Evolutionary conservation across 1,140 invertebrate genomes (phyloP).

Genomic region (Elysia chlorotica): DNA sequence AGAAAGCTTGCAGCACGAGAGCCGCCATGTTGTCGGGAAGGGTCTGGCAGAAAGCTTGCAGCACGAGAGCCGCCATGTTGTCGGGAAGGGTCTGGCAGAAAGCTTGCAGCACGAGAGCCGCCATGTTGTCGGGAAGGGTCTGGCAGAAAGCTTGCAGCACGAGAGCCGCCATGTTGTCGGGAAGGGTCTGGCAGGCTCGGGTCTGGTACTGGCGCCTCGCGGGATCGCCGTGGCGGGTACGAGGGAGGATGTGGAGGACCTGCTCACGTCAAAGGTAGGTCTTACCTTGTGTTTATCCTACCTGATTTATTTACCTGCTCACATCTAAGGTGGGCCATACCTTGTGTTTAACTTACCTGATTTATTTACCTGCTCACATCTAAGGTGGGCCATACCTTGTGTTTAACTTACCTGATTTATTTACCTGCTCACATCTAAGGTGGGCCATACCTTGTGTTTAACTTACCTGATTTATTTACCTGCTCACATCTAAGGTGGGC

Average conservation of each 20-base stretch:
- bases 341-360: too few relatives aligned
- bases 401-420: too few relatives aligned
- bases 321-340: too few relatives aligned
- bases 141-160: neutral
- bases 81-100: neutral
- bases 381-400: too few relatives aligned
- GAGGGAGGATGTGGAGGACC: conserved; percentile 26
- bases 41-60: too few relatives aligned
- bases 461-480: too few relatives aligned
- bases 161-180: neutral
- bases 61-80: neutral
- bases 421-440: too few relatives aligned
- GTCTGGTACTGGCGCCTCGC: neutral
- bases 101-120: neutral
- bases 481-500: too few relatives aligned
- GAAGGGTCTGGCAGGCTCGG: neutral
- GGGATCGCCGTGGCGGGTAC: conserved; percentile 21
- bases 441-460: too few relatives aligned
- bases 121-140: neutral
- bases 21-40: neutral
- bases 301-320: too few relatives aligned
- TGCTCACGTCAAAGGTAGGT: conserved; percentile 17
- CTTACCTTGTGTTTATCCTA: too few relatives aligned
- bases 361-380: too few relatives aligned
- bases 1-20: neutral